Evolutionary conservation across 2,113 vertebrate species (phyloP).

Genomic region (Brachyhypopomus occidentalis): DNA sequence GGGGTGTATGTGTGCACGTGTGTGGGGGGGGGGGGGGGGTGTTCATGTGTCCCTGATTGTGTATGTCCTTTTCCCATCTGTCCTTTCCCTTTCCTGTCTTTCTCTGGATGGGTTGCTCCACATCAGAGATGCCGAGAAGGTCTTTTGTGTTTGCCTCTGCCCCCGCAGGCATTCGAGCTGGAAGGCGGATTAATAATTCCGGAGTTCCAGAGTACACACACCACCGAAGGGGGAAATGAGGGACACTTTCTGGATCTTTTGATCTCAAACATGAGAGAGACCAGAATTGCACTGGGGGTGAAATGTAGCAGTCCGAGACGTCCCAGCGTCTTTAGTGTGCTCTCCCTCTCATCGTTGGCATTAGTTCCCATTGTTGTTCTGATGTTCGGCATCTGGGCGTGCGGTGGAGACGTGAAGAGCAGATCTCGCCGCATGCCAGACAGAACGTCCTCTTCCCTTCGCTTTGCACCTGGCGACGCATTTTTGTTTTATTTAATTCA

Average conservation of each 20-base stretch:
- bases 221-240: conserved; percentile 64
- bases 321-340: conserved; percentile 59
- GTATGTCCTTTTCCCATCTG: conserved; percentile 25
- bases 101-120: conserved; percentile 39
- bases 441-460: not conserved
- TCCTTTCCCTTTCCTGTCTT: conserved; percentile 43
- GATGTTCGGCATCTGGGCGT: conserved; percentile 44
- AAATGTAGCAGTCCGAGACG: conserved; percentile 64
- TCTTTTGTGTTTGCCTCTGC: conserved; percentile 68
- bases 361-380: conserved; percentile 56
- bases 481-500: not conserved
- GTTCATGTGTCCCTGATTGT: not conserved
- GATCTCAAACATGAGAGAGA: conserved; percentile 80
- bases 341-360: conserved; percentile 30
- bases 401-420: conserved; percentile 33
- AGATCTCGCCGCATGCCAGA: not conserved
- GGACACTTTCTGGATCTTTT: conserved; percentile 74
- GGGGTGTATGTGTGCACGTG: too few species aligned
- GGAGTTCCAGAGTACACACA: conserved; percentile 79
- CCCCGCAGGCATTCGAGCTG: conserved; percentile 70
- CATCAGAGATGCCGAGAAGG: conserved; percentile 58
- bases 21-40: conserved; percentile 40
- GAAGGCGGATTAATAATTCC: conserved; percentile 80
- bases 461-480: conserved; percentile 12
- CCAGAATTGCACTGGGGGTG: conserved; percentile 77